A percentile compares a stretch with the other conserved stretches of the same genome.
Evolutionary conservation across 1,140 invertebrate species (phyloP).

Genomic region (Bicyclus anynana): DNA sequence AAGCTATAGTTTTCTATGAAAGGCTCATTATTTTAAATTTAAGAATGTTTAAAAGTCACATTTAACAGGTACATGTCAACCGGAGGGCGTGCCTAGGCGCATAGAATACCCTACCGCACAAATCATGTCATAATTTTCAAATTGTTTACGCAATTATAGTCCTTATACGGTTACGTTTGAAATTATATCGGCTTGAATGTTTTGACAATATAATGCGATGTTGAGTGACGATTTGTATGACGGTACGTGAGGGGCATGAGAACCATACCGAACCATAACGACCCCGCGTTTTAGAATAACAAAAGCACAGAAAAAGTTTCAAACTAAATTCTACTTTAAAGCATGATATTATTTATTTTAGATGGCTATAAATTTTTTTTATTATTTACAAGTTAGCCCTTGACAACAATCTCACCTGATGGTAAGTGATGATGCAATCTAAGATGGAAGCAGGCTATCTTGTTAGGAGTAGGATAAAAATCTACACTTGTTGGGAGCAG

Average conservation of each 20-base stretch:
- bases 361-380: too few species aligned
- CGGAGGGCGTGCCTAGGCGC: constrained; percentile 27
- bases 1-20: constrained; percentile 41
- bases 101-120: neutral
- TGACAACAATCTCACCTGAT: too few species aligned
- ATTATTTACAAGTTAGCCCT: too few species aligned
- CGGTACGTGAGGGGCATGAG: constrained; percentile 67
- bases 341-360: too few species aligned
- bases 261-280: constrained; percentile 39
- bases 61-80: constrained; percentile 51
- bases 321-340: neutral
- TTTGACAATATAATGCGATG: constrained; percentile 25
- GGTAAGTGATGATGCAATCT: too few species aligned
- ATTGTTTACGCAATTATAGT: constrained; percentile 26
- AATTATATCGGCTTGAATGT: constrained; percentile 30
- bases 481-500: too few species aligned
- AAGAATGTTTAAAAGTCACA: constrained; percentile 57
- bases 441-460: too few species aligned
- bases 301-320: neutral
- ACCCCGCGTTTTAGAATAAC: constrained; percentile 37
- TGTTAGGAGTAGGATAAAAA: too few species aligned
- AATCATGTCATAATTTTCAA: constrained; percentile 3
- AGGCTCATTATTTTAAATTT: constrained; percentile 61
- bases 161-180: constrained; percentile 29
- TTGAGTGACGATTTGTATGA: constrained; percentile 26